phyloP scores from a whole-genome alignment of 2,888 invertebrate genomes.

The Protophormia terraenovae region DNA sequence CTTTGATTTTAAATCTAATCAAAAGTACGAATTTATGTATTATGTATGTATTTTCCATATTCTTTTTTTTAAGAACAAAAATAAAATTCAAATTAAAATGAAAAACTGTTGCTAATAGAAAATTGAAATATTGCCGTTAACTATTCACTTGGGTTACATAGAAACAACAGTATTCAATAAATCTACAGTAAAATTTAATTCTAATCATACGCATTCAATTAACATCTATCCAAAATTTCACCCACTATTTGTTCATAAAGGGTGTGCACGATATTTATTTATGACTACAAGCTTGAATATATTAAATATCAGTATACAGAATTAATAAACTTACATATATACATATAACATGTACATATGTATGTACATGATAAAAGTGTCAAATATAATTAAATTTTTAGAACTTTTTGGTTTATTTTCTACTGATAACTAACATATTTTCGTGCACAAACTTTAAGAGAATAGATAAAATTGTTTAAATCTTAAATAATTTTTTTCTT shows the following conservation, averaged over 20 bases:
- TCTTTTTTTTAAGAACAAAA: not conserved
- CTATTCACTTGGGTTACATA: not conserved
- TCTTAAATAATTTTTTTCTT: not conserved
- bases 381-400: too few relatives aligned
- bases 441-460: not conserved
- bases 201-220: constrained; percentile 37
- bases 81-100: not conserved
- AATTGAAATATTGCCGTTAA: constrained; percentile 6
- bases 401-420: too few relatives aligned
- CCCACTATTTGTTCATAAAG: not conserved
- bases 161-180: not conserved
- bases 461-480: not conserved
- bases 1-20: too few relatives aligned
- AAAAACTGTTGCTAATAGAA: constrained; percentile 17
- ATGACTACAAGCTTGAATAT: too few relatives aligned
- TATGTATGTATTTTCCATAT: too few relatives aligned
- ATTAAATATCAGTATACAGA: too few relatives aligned
- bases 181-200: not conserved
- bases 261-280: not conserved
- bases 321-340: too few relatives aligned
- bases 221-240: not conserved
- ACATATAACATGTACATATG: too few relatives aligned
- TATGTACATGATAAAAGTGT: too few relatives aligned
- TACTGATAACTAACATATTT: too few relatives aligned
- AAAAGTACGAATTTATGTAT: too few relatives aligned